phyloP scores from a whole-genome alignment of 2,797 vertebrate genomes.

The Lindbergichthys nudifrons region DNA sequence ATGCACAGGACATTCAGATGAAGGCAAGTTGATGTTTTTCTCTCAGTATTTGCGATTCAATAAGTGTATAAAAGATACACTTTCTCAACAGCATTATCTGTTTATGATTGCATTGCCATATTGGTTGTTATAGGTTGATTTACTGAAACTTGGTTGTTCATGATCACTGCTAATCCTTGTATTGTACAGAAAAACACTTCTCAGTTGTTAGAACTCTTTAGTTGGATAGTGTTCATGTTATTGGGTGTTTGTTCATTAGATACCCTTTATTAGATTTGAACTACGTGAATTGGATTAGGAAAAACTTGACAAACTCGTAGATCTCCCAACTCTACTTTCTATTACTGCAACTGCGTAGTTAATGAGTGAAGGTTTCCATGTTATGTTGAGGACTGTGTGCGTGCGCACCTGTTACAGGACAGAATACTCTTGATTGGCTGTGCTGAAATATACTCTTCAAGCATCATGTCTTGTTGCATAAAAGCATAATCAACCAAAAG shows the following conservation, averaged over 20 bases:
- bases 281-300: background rate
- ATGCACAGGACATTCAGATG: constrained; percentile 74
- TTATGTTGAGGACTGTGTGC: no score
- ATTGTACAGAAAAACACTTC: background rate
- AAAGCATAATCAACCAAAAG: background rate
- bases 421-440: constrained; percentile 1
- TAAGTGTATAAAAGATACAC: no score
- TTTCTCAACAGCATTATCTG: background rate
- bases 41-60: background rate
- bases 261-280: background rate
- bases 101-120: background rate
- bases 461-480: background rate
- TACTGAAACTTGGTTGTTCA: background rate
- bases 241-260: background rate
- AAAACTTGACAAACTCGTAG: background rate
- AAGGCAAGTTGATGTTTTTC: constrained; percentile 74
- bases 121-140: background rate
- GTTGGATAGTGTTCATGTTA: background rate
- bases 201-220: no score
- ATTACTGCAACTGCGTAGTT: no score
- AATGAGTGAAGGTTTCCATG: no score
- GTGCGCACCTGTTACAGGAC: background rate
- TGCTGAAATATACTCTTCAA: background rate
- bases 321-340: no score
- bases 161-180: background rate